phyloP scores from a whole-genome alignment of 1,140 invertebrate species.

The Eumaeus atala region DNA sequence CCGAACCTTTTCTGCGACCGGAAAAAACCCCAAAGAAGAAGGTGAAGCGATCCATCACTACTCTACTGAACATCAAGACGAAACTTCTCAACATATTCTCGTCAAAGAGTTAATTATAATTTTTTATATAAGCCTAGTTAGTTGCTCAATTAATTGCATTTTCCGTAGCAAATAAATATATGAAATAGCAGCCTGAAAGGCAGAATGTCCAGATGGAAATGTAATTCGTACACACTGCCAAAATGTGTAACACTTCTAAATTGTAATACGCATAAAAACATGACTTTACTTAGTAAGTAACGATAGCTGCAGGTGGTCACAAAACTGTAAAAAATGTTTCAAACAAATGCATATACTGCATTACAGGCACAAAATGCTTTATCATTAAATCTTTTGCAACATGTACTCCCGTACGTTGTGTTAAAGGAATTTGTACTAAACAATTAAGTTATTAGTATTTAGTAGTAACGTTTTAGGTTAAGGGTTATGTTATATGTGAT shows the following conservation, averaged over 20 bases:
- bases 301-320: too few relatives aligned
- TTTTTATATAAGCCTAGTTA: conserved; percentile 30
- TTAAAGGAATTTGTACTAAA: too few relatives aligned
- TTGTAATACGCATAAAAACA: too few relatives aligned
- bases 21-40: conserved; percentile 60
- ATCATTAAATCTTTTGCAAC: background rate
- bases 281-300: too few relatives aligned
- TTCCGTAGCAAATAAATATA: conserved; percentile 22
- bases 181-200: conserved; percentile 2
- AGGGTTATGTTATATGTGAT: conserved; percentile 34
- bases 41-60: conserved; percentile 63
- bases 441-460: too few relatives aligned
- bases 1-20: conserved; percentile 54
- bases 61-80: conserved; percentile 60
- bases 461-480: conserved; percentile 3
- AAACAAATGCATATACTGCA: conserved; percentile 6
- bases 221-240: background rate
- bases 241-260: background rate
- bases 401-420: too few relatives aligned
- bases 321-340: too few relatives aligned
- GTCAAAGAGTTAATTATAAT: conserved; percentile 51
- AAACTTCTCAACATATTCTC: conserved; percentile 65
- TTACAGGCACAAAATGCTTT: conserved; percentile 6
- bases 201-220: background rate
- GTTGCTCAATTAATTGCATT: conserved; percentile 70